Base-by-base conservation (phyloP, 2,797 vertebrate species). In the Microctenopoma lineatum region DNA sequence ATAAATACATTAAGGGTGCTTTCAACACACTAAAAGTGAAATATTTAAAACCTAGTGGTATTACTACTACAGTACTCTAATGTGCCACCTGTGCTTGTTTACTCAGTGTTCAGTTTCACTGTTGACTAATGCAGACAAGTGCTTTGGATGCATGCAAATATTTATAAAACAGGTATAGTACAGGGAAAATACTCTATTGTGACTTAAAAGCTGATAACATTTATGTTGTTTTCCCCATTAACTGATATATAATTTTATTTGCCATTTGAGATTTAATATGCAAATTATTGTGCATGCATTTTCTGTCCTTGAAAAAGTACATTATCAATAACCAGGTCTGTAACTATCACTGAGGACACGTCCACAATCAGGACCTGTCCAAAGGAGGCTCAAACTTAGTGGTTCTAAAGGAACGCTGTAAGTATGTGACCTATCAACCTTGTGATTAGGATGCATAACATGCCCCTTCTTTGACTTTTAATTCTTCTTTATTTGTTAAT, bases 91-190 rank as follows among this genome's bases (percentile, higher is more conserved):
- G 12, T 41, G 47, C 14, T 13, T 13, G 26, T 59, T 32, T 16
- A 27, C n/a, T 54, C 2, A 21, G 7, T 16, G 14, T 26, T 56
- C 11, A 46, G 18, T 2, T n/a, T 2, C 5, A 36, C 36, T 38
- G 9, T 10, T 27, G 27, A 3, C n/a, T 11, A 46, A 10, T 2
- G 0, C 10, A 71, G n/a, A n/a, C n/a, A 46, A n/a, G 26, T 27
- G 55, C 36, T 79, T 70, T 66, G 14, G 45, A 54, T 68, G 18
- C 16, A 76, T 75, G 66, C 4, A 80, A 77, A 73, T 54, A 10
- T 36, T 10, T 48, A 15, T 12, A 8, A 42, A 2, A 57, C n/a
- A 21, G 1, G 3, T 29, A 29, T 29, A 29, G 27, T 29, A 8
- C 36, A 13, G 39, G 14, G 4, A 41, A n/a, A 4, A 5, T 21